Conservation (phyloP, 1,140 invertebrate genomes). For the Halesus radiatus region DNA sequence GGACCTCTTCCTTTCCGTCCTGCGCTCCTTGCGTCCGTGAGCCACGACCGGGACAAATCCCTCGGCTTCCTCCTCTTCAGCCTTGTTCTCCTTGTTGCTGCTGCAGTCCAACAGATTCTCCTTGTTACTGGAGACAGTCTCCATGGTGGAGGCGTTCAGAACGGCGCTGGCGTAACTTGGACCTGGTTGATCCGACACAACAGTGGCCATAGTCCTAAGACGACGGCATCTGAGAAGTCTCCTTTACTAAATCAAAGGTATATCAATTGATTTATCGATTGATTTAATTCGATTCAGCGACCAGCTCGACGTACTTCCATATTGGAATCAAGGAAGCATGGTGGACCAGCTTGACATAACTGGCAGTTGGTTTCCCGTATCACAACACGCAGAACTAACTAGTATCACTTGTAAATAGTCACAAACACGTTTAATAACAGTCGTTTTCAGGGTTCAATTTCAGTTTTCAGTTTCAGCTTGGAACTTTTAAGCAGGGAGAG, state of each 20-base stretch:
- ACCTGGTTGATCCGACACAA: constrained; percentile 58
- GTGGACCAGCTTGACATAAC: constrained; percentile 21
- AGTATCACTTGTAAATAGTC: neutral
- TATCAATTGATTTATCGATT: too few species aligned
- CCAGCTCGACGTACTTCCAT: constrained; percentile 50
- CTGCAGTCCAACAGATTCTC: constrained; percentile 65
- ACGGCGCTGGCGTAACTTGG: constrained; percentile 69
- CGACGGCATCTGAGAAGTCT: neutral
- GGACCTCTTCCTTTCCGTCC: constrained; percentile 56
- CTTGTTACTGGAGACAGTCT: constrained; percentile 60
- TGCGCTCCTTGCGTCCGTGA: constrained; percentile 60
- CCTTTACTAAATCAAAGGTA: neutral
- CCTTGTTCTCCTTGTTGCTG: constrained; percentile 68
- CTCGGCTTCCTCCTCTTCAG: constrained; percentile 66
- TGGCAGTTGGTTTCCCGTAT: neutral
- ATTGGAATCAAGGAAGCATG: constrained; percentile 51
- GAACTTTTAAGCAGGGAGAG: constrained; percentile 61
- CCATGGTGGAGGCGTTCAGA: constrained; percentile 66
- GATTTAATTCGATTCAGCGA: too few species aligned
- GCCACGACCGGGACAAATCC: constrained; percentile 69
- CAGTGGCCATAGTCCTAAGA: constrained; percentile 44
- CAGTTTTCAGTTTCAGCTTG: constrained; percentile 55
- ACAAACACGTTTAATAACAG: constrained; percentile 1
- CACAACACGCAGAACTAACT: neutral
- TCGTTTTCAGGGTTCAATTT: neutral